Base-by-base conservation (phyloP, 2,888 invertebrate genomes). In the Podabrus alpinus region DNA sequence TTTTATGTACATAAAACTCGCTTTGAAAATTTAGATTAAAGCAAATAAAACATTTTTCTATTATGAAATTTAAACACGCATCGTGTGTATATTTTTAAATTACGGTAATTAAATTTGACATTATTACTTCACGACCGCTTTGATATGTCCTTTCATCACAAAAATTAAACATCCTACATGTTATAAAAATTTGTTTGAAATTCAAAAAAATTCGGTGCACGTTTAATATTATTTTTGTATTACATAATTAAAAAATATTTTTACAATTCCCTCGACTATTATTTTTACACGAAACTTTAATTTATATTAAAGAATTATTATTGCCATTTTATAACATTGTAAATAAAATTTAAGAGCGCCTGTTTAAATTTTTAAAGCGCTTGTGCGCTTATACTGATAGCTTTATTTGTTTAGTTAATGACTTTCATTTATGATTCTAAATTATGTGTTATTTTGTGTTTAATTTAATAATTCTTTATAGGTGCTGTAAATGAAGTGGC, bases 81-180 rank as follows among this genome's bases (percentile, higher is more conserved):
- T 21, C 62, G 62, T 45, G 45, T 45, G 45, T 64, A 64, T 21
- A 19, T 64, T 64, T 64, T 19, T 64, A 64, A 64, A 64, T 64
- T 64, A 64, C 62, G 16, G 62, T 64, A 64, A 64, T 64, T 64
- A 64, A 64, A 64, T 64, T 64, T 64, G 21, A 64, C 62, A 64
- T 64, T 64, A 64, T 64, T 64, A 21, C 21, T 64, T 64, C 19
- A 64, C 62, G 21, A 64, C 62, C 45, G 45, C 45, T 45, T 45
- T 45, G 45, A 45, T 45, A 45, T 64, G 62, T 64, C 62, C 10
- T 64, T 64, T 64, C 62, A 64, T 19, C 62, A 64, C 19, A 15
- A 64, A 64, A 64, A 64, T 45, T 45, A 45, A 45, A 45, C 45
- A 45, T 45, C 45, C 45, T 45, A 45, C 45, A 45, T 45, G 45